These are phyloP conservation scores for Harpagoxenus sublaevis DNA, from an alignment of 2,888 invertebrate species.

Conservation along the genomic window DNA sequence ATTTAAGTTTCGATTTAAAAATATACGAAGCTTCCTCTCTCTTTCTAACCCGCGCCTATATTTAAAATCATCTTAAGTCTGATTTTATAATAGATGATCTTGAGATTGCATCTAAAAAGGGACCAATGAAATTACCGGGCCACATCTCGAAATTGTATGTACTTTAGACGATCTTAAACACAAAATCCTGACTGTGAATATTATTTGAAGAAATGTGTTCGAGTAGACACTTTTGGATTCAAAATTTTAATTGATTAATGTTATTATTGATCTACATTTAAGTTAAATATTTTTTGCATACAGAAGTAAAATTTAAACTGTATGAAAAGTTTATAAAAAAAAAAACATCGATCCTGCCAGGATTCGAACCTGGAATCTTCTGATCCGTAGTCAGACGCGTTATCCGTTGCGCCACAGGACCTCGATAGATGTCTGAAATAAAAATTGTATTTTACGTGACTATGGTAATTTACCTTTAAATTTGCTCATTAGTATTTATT, in stretches of 20 bases:
- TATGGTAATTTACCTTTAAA: background rate
- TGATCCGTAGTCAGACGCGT: constrained; percentile 82
- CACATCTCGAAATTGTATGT: background rate
- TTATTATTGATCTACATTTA: background rate
- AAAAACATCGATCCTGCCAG: constrained; percentile 88
- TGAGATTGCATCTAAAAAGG: background rate
- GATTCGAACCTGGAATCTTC: constrained; percentile 89
- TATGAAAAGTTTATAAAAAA: constrained; percentile 57
- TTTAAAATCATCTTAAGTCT: background rate
- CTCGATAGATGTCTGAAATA: background rate
- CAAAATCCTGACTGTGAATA: background rate
- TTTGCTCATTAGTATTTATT: background rate
- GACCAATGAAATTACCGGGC: background rate
- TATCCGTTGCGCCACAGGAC: constrained; percentile 78
- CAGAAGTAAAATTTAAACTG: background rate
- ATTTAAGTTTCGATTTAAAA: too few species aligned
- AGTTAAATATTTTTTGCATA: background rate
- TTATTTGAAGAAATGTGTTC: background rate
- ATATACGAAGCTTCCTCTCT: too few species aligned
- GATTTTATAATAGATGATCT: background rate
- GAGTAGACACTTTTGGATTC: background rate
- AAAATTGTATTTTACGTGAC: background rate
- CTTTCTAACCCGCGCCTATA: background rate
- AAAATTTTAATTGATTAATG: background rate
- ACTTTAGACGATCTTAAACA: background rate